phyloP scores from a whole-genome alignment of 2,113 vertebrate genomes.

The Sylvietta virens region DNA sequence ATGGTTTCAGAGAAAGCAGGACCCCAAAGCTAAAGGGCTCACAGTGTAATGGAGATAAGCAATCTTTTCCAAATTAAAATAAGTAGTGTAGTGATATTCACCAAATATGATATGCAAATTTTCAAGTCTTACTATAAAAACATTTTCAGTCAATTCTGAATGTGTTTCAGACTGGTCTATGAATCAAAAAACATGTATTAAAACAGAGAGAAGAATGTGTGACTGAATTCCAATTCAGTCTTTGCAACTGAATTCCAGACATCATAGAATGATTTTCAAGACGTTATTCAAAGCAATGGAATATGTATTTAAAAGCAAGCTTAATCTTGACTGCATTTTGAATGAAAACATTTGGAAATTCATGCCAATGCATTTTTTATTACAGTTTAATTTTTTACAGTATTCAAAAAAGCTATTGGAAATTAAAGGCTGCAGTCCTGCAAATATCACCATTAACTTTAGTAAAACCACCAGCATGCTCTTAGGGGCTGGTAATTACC shows the following conservation, averaged over 20 bases:
- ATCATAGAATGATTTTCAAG: constrained; percentile 3
- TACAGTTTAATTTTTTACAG: background rate
- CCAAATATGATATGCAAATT: background rate
- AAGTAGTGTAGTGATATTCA: background rate
- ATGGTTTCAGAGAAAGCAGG: background rate
- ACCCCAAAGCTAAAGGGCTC: background rate
- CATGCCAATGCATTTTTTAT: background rate
- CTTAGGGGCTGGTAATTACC: background rate
- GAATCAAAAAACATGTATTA: background rate
- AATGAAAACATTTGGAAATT: background rate
- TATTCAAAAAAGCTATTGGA: background rate
- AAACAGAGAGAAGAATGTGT: background rate
- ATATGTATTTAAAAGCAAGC: background rate
- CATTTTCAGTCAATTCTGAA: background rate
- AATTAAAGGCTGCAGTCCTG: background rate
- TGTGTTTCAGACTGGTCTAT: background rate
- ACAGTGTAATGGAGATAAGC: background rate
- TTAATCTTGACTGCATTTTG: constrained; percentile 4
- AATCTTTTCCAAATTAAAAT: background rate
- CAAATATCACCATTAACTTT: background rate
- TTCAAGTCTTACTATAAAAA: background rate
- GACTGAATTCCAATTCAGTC: constrained; percentile 2
- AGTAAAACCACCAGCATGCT: background rate
- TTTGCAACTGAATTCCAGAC: constrained; percentile 2
- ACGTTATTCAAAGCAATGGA: background rate